A percentile compares a stretch with the other conserved stretches of the same genome.
Evolutionary conservation across 2,888 invertebrate species (phyloP).

Genomic region (Dioctria rufipes): DNA sequence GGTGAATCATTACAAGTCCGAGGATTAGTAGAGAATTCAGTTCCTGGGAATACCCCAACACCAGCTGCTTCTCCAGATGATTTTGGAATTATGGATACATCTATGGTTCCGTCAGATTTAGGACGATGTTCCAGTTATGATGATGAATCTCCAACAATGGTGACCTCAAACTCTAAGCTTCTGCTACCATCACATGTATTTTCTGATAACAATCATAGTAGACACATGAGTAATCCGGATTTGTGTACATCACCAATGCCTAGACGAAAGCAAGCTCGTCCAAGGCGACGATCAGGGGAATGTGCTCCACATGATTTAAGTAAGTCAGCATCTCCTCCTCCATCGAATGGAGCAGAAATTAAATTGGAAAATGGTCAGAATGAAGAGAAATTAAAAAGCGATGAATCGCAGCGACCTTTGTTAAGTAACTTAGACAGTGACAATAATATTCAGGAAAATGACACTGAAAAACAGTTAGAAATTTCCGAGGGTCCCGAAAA

Average conservation of each 20-base stretch:
- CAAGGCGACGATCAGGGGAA: constrained; percentile 87
- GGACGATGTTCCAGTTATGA: constrained; percentile 69
- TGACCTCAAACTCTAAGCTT: constrained; percentile 65
- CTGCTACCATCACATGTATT: constrained; percentile 69
- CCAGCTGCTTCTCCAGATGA: constrained; percentile 70
- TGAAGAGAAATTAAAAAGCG: constrained; percentile 59
- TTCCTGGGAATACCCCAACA: constrained; percentile 70
- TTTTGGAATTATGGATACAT: constrained; percentile 66
- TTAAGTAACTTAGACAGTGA: constrained; percentile 33
- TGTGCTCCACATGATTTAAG: constrained; percentile 77
- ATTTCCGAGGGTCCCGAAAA: constrained; percentile 70
- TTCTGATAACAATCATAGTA: constrained; percentile 61
- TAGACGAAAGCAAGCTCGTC: constrained; percentile 88
- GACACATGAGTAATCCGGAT: constrained; percentile 68
- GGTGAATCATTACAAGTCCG: constrained; percentile 90
- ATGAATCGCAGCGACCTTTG: constrained; percentile 61
- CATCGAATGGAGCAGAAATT: constrained; percentile 66
- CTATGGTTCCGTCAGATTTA: constrained; percentile 68
- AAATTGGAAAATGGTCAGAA: constrained; percentile 66
- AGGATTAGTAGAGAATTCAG: constrained; percentile 80
- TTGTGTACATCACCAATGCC: constrained; percentile 86
- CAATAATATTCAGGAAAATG: constrained; percentile 3
- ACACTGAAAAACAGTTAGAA: constrained; percentile 1
- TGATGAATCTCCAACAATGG: constrained; percentile 71
- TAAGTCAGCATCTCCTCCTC: constrained; percentile 65